Percentiles rank a stretch among this genome's conserved stretches.
Evolutionary conservation across 2,888 invertebrate genomes (phyloP).

Genomic region (Drosophila fulvimacula): DNA sequence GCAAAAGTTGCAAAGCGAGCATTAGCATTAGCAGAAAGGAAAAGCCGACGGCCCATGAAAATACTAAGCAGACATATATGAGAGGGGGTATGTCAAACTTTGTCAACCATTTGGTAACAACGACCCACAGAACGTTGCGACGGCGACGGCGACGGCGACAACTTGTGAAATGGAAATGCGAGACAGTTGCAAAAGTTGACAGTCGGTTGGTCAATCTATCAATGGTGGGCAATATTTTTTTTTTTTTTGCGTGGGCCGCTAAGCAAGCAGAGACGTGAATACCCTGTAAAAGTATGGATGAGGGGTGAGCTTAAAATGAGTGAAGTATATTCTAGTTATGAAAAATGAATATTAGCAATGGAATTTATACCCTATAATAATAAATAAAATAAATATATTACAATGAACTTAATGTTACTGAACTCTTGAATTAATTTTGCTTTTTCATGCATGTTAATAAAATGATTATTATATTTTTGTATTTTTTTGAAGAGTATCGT

Average conservation of each 20-base stretch:
- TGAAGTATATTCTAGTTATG: no score
- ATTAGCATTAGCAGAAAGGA: conserved; percentile 49
- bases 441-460: no score
- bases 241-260: conserved; percentile 33
- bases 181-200: conserved; percentile 46
- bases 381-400: no score
- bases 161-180: conserved; percentile 62
- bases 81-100: conserved; percentile 23
- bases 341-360: background rate
- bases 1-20: conserved; percentile 52
- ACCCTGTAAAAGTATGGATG: conserved; percentile 26
- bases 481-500: no score
- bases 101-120: conserved; percentile 41
- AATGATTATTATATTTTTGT: no score
- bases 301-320: background rate
- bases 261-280: background rate
- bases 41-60: conserved; percentile 42
- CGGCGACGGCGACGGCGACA: conserved; percentile 31
- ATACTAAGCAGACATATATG: conserved; percentile 14
- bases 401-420: no score
- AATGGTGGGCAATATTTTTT: conserved; percentile 24
- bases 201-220: conserved; percentile 59
- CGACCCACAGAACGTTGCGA: conserved; percentile 34
- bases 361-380: background rate
- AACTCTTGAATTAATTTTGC: no score